phyloP scores from a whole-genome alignment of 37 sponge, comb jelly and placozoan genomes.

The Beroe forskalii region DNA sequence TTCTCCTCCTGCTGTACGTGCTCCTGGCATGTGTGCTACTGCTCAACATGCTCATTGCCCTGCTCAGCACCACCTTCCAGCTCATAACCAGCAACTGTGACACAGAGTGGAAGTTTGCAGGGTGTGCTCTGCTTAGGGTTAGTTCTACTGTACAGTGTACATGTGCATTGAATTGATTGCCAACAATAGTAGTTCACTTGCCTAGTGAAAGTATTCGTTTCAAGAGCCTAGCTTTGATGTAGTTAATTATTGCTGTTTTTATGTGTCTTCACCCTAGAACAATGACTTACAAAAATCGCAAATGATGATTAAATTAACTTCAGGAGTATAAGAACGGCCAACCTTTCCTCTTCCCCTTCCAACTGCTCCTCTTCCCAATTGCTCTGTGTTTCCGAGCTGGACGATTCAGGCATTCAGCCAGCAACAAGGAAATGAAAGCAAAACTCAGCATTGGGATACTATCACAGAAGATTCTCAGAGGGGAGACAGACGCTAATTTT shows the following conservation, averaged over 20 bases:
- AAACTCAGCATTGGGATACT: neutral
- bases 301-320: too few species aligned
- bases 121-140: neutral
- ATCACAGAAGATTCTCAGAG: neutral
- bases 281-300: too few species aligned
- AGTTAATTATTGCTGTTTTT: too few species aligned
- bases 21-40: slow-evolving; percentile 1
- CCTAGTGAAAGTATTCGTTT: too few species aligned
- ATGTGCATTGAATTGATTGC: too few species aligned
- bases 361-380: slow-evolving; percentile 3
- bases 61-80: slow-evolving; percentile 10
- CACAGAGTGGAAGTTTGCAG: slow-evolving; percentile 31
- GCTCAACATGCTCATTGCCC: slow-evolving; percentile 26
- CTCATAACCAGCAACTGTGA: neutral
- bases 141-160: neutral
- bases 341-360: slow-evolving; percentile 29
- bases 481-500: neutral
- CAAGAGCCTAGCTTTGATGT: too few species aligned
- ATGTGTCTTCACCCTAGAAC: too few species aligned
- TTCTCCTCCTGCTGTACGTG: neutral
- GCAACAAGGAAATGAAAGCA: neutral
- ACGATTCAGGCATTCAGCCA: neutral
- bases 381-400: neutral
- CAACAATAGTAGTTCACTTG: too few species aligned
- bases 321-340: slow-evolving; percentile 17